These are phyloP conservation scores for Pandion haliaetus DNA, from an alignment of 2,113 vertebrate genomes.

Conservation along the genomic window DNA sequence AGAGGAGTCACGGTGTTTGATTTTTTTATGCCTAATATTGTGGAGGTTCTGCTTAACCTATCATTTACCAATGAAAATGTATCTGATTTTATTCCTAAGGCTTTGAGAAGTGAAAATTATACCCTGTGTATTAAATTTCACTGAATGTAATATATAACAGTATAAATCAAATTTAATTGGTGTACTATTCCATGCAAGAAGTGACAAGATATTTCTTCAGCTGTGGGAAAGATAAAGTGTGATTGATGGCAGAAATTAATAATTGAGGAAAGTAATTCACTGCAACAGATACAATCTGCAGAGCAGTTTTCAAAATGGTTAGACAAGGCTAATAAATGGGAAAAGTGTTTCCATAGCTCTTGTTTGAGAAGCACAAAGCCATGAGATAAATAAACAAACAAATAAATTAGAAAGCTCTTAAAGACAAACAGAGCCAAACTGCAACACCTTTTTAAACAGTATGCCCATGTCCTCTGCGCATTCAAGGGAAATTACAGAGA, in stretches of 20 bases:
- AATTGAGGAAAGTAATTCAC: slow-evolving; percentile 24
- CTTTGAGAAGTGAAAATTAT: slow-evolving; percentile 36
- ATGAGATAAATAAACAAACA: not conserved
- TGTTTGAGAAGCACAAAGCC: not conserved
- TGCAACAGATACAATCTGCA: not conserved
- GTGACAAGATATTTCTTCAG: slow-evolving; percentile 50
- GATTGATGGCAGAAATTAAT: slow-evolving; percentile 64
- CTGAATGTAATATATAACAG: not conserved
- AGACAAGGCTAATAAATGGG: not conserved
- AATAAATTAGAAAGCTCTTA: not conserved
- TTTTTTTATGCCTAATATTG: not conserved
- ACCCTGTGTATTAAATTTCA: slow-evolving; percentile 25
- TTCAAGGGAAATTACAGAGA: not conserved
- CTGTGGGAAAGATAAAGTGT: slow-evolving; percentile 32
- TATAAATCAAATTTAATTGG: slow-evolving; percentile 55
- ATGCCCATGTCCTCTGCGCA: fast-evolving
- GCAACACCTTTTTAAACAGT: not conserved
- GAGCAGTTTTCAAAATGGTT: slow-evolving; percentile 8
- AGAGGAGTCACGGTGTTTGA: not conserved
- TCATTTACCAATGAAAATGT: slow-evolving; percentile 8
- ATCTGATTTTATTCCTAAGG: slow-evolving; percentile 17
- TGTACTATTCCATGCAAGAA: slow-evolving; percentile 8
- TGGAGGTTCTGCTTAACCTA: slow-evolving; percentile 30
- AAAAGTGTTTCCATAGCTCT: not conserved
- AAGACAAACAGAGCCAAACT: not conserved